Percentiles rank a stretch among this genome's conserved stretches.
Evolutionary conservation across 2,888 invertebrate species (phyloP).

Genomic region (Eilema sororculum): DNA sequence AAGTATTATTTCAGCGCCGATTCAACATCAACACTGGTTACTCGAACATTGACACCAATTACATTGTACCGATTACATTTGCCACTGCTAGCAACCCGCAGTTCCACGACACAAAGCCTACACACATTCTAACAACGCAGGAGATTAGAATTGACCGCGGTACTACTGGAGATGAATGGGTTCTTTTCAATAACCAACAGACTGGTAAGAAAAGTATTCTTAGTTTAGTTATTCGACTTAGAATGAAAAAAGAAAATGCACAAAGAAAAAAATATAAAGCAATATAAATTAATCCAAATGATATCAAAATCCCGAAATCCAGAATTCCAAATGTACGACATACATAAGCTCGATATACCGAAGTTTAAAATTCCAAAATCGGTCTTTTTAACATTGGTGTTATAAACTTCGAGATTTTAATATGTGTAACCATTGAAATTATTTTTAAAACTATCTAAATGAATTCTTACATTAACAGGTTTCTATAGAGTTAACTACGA

Average conservation of each 20-base stretch:
- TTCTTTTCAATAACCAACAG: constrained; percentile 88
- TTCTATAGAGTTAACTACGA: constrained; percentile 91
- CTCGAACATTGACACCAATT: constrained; percentile 61
- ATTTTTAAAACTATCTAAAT: no score
- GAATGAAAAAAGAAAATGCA: no score
- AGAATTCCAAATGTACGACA: no score
- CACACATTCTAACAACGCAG: constrained; percentile 62
- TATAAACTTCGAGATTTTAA: background rate
- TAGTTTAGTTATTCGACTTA: no score
- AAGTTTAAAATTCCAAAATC: no score
- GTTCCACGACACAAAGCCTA: constrained; percentile 77
- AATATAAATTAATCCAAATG: no score
- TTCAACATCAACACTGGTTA: constrained; percentile 80
- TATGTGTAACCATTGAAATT: no score
- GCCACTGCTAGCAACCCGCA: constrained; percentile 73
- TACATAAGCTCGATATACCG: no score
- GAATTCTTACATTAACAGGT: constrained; percentile 68
- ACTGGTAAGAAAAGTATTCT: constrained; percentile 73
- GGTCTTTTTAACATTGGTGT: no score
- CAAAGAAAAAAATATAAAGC: no score
- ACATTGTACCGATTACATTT: constrained; percentile 79
- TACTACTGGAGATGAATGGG: constrained; percentile 81
- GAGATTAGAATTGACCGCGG: constrained; percentile 62
- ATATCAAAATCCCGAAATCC: no score
- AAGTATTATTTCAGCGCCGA: constrained; percentile 73